Base-by-base conservation (phyloP, 2,888 invertebrate species). In the Notodonta dromedarius region DNA sequence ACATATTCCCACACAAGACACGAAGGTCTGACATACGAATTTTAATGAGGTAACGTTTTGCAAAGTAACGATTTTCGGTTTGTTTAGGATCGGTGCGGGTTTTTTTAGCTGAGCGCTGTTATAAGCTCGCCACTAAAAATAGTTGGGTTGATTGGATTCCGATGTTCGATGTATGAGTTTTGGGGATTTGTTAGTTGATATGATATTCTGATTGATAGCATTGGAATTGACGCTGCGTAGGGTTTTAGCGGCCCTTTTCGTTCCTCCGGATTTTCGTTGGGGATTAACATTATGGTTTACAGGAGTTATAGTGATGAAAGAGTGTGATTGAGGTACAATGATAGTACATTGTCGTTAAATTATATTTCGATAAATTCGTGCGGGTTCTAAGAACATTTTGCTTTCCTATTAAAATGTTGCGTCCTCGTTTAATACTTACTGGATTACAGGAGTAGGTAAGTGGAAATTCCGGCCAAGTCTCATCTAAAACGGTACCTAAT, bases 31-130 rank as follows among this genome's bases (percentile, higher is more conserved):
- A 74, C 69, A 62, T 70, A 74, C 73, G 76, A 77, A 82, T 84
- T 82, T 82, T 85, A 85, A 85, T 83, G 80, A 83, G 73, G 57
- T 61, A 58, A 65, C 72, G 76, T 77, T 82, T 80, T 82, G 79
- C 81, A 61, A 71, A 71, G 77, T 76, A 83, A 79, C 79, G 78
- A 63, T 76, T 73, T 69, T 62, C 54, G 55, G 83, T 85, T 85
- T 84, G 80, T 77, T 85, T 82, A 86, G 85, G 86, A 79, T 63
- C 59, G 57, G 40, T 44, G 13, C 48, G 59, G 53, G 55, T 16
- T 42, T 80, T 83, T 84, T 84, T 81, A 69, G 76, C 78, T 76
- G 76, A 79, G 69, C 67, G 61, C 53, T 60, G 61, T 70, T 68
- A 67, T 62, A 39, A 13, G 57, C 53, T 51, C 62, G 62, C 64